Evolutionary conservation across 1,140 invertebrate species (phyloP).

Genomic region (Battus philenor): DNA sequence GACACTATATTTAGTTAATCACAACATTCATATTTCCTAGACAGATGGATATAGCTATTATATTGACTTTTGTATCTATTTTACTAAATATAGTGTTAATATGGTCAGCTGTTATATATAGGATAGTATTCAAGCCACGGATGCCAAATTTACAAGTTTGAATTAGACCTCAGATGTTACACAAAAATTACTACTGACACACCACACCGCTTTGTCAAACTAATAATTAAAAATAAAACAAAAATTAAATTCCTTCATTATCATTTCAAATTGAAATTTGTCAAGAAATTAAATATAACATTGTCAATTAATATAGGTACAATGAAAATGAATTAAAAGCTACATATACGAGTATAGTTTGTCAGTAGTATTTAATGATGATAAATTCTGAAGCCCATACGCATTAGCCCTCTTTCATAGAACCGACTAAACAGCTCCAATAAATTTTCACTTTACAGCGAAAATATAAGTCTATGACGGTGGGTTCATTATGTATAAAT

Average conservation of each 20-base stretch:
- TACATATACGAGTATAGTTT: neutral
- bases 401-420: too few relatives aligned
- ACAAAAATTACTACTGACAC: too few relatives aligned
- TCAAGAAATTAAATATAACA: neutral
- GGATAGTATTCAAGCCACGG: constrained; percentile 5
- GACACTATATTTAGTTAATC: constrained; percentile 41
- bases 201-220: constrained; percentile 1
- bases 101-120: neutral
- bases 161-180: too few relatives aligned
- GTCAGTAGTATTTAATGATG: constrained; percentile 5
- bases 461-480: too few relatives aligned
- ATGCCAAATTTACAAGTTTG: constrained; percentile 1
- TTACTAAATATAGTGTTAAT: constrained; percentile 1
- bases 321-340: neutral
- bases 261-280: constrained; percentile 16
- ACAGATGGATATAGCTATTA: neutral
- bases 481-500: too few relatives aligned
- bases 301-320: neutral
- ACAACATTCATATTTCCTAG: neutral
- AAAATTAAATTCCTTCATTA: neutral
- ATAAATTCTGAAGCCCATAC: constrained; percentile 2
- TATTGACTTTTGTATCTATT: too few relatives aligned
- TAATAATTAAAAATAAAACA: neutral
- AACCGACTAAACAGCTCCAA: too few relatives aligned
- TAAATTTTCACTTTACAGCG: too few relatives aligned